Base-by-base conservation (phyloP, 2,797 vertebrate species). In the Liparis tanakae region DNA sequence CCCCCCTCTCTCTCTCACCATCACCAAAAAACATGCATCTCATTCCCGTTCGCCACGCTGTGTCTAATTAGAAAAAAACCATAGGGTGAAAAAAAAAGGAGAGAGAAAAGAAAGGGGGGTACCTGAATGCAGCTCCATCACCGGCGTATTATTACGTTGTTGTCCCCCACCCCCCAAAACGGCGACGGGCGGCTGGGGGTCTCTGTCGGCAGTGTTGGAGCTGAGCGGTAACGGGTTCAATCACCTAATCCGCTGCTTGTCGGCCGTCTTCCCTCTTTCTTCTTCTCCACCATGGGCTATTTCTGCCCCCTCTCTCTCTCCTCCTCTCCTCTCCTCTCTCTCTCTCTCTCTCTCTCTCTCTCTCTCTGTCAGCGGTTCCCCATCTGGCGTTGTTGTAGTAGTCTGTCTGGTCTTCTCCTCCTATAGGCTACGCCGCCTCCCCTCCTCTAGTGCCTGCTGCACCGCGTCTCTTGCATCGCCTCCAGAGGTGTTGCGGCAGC, bases 81-180 rank as follows among this genome's bases (percentile, higher is more conserved):
- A 0, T 3, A 50, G 39, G 13, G 10, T 10, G 22, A 3, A 17
- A 17, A 50, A 41, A 30, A 33, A 43, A 30, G 2, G 10, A 44
- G 25, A 44, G 6, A 17, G 15, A 44, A 50, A 50, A n/a, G 18
- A 10, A 18, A 20, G 13, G 30, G 39, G n/a, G 20, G 4, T 87
- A 92, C 89, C 91, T 91, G 89, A 80, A 64, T 60, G 77, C 72
- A 58, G 79, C 69, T 86, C 80, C 81, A 83, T 80, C 63, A 55
- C 63, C 75, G 34, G 25, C 34, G 15, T 54, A 57, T 62, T 10
- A 41, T 37, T 44, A 3, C 53, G 34, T 50, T 4, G 51, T 44
- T 30, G 25, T 36, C 2, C 10, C 12, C 1, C 22, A 5, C n/a
- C 41, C 48, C 51, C 43, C 4, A 7, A 70, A 83, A 44, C 67